Evolutionary conservation across 2,888 invertebrate genomes (phyloP).

Genomic region (Schizaphis graminum): DNA sequence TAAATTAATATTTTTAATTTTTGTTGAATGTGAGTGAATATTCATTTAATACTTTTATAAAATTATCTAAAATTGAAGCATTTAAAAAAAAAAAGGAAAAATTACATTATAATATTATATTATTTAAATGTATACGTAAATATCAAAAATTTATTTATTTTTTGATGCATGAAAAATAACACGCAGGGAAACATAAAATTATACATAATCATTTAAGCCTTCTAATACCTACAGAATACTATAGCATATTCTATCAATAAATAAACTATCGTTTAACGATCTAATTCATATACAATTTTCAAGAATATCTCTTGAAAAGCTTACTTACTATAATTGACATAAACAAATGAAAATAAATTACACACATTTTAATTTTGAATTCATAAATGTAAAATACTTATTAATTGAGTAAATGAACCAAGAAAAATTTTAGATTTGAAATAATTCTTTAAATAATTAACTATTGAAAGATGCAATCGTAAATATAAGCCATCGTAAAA

Average conservation of each 20-base stretch:
- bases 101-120: neutral
- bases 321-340: neutral
- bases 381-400: neutral
- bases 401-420: neutral
- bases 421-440: neutral
- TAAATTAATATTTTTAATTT: neutral
- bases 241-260: neutral
- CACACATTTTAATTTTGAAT: neutral
- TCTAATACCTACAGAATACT: neutral
- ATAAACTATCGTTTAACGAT: neutral
- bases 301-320: no score
- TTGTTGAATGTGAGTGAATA: neutral
- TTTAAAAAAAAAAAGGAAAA: neutral
- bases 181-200: neutral
- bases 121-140: neutral
- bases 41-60: neutral
- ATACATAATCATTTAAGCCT: neutral
- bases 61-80: neutral
- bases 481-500: neutral
- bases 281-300: neutral
- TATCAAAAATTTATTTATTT: neutral
- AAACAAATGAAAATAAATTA: neutral
- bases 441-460: constrained; percentile 22
- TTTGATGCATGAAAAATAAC: neutral
- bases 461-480: neutral